These are phyloP conservation scores for Tachyglossus aculeatus DNA, from an alignment of 2,797 vertebrate species.

Conservation along the genomic window DNA sequence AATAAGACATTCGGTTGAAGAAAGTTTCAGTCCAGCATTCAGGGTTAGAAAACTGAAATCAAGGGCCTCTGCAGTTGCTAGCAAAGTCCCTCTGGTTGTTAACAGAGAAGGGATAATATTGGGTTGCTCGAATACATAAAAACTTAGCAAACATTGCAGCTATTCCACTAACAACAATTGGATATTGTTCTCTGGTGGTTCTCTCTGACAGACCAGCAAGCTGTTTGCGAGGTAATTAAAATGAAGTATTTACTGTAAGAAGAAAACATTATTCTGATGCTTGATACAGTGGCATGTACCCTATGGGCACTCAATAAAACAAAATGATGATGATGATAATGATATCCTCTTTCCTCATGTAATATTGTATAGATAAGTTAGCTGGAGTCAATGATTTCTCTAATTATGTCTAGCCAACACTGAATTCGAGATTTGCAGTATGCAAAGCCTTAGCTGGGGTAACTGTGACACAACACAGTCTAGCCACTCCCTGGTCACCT, in stretches of 20 bases:
- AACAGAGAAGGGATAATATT: neutral
- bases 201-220: neutral
- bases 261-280: conserved; percentile 8
- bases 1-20: too few species aligned
- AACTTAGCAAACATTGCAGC: conserved; percentile 43
- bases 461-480: neutral
- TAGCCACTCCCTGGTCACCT: conserved; percentile 1
- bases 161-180: conserved; percentile 15
- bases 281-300: too few species aligned
- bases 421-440: conserved; percentile 7
- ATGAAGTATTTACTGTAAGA: conserved; percentile 32
- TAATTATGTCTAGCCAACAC: neutral
- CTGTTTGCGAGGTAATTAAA: conserved; percentile 29
- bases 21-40: too few species aligned
- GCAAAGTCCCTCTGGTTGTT: conserved; percentile 2
- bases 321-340: too few species aligned
- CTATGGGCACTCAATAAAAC: too few species aligned
- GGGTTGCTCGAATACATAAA: conserved; percentile 14
- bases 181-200: conserved; percentile 16
- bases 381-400: too few species aligned
- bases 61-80: too few species aligned
- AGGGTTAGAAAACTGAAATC: too few species aligned
- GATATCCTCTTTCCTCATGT: too few species aligned
- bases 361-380: too few species aligned
- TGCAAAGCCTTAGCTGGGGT: conserved; percentile 1